Evolutionary conservation across 2,113 vertebrate species (phyloP), one percentile per base, ranked within the genome.

Genomic region (Ciconia maguari): DNA sequence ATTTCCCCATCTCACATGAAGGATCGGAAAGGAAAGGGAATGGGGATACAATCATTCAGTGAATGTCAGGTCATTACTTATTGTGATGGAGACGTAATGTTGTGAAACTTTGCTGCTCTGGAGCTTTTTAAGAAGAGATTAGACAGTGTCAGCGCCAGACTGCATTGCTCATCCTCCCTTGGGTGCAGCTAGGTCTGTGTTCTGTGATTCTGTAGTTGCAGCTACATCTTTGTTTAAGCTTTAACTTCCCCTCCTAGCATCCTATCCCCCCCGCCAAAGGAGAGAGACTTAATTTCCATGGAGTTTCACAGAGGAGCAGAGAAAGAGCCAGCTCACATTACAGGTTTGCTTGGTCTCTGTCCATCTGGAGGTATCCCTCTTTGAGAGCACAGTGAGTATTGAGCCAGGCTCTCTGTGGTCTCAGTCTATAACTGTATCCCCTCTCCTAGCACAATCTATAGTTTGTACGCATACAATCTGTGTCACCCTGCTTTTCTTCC

Each of bases 31-130:
- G 25, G 49, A 92, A 89, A 83, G 38, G 36, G 46, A 92, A 91
- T 11, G 60, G 27, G 51, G 57, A 91, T 78, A 71, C 80, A 87
- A 75, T 89, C 46, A 38, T 49, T 94, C 91, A 58, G 26, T 71
- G 83, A 78, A 87, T 94, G 87, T 91, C 89, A 84, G 83, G 83
- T 93, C 80, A 91, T 95, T 96, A 78, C 38, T 96, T 95, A 66
- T 34, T 48, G 80, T 89, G 72, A 94, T 89, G 69, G 72, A 91
- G 77, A 82, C 0, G 0, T 62, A 84, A 68, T 48, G 42, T 70
- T 82, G 62, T 62, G 65, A 91, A 92, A 87, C 68, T 93, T 88
- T 62, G 62, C 74, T 89, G 71, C 83, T 93, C 34, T 51, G 24
- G 61, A 89, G 74, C 22, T 89, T 91, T 94, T 91, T 36, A 88